A percentile compares a stretch with the other conserved stretches of the same genome.
phyloP scores from a whole-genome alignment of 2,113 vertebrate species.

The Dendrocopos noguchii region DNA sequence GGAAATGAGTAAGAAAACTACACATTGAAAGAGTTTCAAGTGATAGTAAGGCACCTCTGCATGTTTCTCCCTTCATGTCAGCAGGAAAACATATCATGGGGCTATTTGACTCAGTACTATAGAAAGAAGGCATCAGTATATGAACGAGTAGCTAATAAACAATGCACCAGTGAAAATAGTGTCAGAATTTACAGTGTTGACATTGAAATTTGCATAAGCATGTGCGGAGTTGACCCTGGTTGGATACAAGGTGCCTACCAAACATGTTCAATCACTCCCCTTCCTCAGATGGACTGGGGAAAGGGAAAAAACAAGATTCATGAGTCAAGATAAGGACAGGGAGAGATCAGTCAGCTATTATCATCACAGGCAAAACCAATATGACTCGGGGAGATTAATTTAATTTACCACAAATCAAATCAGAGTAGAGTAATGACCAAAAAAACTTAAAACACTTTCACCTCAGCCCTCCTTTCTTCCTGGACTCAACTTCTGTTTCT shows the following conservation, averaged over 20 bases:
- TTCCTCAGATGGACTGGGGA: no score
- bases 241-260: no score
- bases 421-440: no score
- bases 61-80: background rate
- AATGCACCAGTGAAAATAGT: background rate
- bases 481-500: background rate
- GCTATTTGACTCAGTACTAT: background rate
- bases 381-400: no score
- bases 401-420: no score
- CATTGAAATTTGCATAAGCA: background rate
- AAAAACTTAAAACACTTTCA: background rate
- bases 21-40: background rate
- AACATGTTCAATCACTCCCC: no score
- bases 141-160: background rate
- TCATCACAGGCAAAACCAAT: no score
- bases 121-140: background rate
- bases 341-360: no score
- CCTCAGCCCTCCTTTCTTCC: background rate
- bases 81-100: background rate
- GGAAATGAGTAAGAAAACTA: background rate
- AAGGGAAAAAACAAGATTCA: no score
- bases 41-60: background rate
- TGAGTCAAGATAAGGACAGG: no score
- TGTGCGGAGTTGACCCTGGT: background rate
- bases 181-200: background rate